phyloP scores from a whole-genome alignment of 2,888 invertebrate genomes.

The Byasa hedistus region DNA sequence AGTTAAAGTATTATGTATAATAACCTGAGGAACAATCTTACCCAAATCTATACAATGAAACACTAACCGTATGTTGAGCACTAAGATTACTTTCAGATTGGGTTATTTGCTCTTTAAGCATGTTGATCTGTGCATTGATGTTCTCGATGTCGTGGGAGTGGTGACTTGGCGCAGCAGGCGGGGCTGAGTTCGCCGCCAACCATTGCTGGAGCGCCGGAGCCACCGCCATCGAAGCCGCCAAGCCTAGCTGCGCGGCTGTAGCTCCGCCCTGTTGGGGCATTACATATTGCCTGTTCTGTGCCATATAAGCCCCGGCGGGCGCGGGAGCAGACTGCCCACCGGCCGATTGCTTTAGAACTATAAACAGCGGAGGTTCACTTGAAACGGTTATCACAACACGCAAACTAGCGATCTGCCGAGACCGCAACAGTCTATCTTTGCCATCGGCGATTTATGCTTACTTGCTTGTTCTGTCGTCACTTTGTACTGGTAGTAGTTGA shows the following conservation, averaged over 20 bases:
- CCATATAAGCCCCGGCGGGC: slow-evolving; percentile 78
- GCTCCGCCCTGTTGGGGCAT: slow-evolving; percentile 79
- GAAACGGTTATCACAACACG: slow-evolving; percentile 69
- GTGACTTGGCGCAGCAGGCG: slow-evolving; percentile 43
- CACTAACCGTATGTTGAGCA: slow-evolving; percentile 93
- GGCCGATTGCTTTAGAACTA: slow-evolving; percentile 88
- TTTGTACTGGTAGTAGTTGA: slow-evolving; percentile 97
- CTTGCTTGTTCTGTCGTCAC: slow-evolving; percentile 96
- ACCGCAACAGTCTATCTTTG: slow-evolving; percentile 59
- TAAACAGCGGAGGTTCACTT: slow-evolving; percentile 81
- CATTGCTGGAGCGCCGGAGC: slow-evolving; percentile 73
- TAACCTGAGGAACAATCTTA: not conserved
- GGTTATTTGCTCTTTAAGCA: slow-evolving; percentile 93
- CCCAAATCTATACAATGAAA: slow-evolving; percentile 4
- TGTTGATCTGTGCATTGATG: slow-evolving; percentile 87
- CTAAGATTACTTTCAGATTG: slow-evolving; percentile 97
- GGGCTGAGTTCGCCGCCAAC: slow-evolving; percentile 68
- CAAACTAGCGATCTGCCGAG: slow-evolving; percentile 63
- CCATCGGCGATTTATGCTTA: slow-evolving; percentile 80
- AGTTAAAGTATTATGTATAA: not conserved
- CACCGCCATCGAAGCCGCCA: slow-evolving; percentile 76
- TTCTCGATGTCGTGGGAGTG: slow-evolving; percentile 73
- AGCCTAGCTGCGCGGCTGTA: slow-evolving; percentile 79
- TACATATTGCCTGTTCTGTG: slow-evolving; percentile 81
- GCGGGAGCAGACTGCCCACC: slow-evolving; percentile 75